phyloP scores from a whole-genome alignment of 2,797 vertebrate genomes.

The Gobionotothen gibberifrons region DNA sequence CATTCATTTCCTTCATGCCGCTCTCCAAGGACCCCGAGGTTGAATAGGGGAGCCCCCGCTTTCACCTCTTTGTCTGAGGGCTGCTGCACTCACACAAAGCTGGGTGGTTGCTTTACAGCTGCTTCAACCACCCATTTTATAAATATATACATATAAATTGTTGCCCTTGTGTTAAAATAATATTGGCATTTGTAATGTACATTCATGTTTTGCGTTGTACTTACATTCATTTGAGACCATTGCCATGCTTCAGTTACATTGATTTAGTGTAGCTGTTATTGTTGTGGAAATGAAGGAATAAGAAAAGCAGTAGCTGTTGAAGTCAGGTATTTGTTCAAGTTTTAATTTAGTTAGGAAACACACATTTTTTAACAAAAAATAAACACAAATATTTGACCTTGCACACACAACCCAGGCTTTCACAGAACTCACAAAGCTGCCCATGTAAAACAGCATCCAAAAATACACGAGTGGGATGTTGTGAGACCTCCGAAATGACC shows the following conservation, averaged over 20 bases:
- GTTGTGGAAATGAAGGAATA: conserved; percentile 11
- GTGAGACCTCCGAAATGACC: conserved; percentile 35
- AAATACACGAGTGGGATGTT: conserved; percentile 46
- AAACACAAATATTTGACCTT: conserved; percentile 51
- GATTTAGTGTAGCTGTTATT: conserved; percentile 4
- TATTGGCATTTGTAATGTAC: neutral
- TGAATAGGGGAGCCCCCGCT: conserved; percentile 63
- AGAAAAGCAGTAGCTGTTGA: conserved; percentile 4
- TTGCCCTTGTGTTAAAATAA: conserved; percentile 41
- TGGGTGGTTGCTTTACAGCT: conserved; percentile 16
- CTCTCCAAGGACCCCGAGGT: conserved; percentile 64
- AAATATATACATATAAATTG: conserved; percentile 3
- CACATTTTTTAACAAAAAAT: conserved; percentile 24
- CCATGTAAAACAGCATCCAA: conserved; percentile 42
- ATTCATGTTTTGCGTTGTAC: neutral
- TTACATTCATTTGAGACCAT: neutral
- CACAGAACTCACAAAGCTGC: conserved; percentile 37
- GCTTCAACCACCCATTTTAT: conserved; percentile 30
- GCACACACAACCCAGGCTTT: conserved; percentile 28
- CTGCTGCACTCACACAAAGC: conserved; percentile 31
- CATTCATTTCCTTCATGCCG: conserved; percentile 79
- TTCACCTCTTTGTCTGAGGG: conserved; percentile 62
- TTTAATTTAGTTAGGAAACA: conserved; percentile 21
- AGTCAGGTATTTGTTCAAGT: neutral
- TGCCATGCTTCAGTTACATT: neutral